These are phyloP conservation scores for Acanthurus leucopareius DNA, from an alignment of 2,797 vertebrate genomes.

Conservation along the genomic window DNA sequence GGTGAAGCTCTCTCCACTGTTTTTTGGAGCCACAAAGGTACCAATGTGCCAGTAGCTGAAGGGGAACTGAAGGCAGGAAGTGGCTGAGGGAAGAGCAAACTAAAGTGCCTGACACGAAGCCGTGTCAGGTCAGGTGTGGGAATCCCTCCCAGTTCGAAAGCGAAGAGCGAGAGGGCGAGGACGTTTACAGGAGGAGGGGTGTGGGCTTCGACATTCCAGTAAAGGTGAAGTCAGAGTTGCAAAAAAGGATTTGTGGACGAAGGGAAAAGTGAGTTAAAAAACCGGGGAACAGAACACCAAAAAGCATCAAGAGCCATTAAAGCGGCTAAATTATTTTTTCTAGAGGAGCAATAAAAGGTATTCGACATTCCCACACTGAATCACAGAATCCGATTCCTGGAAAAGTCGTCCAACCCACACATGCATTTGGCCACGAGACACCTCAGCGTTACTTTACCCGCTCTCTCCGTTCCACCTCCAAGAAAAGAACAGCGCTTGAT, in stretches of 20 bases:
- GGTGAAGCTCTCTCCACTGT: conserved; percentile 44
- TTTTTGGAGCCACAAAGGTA: conserved; percentile 47
- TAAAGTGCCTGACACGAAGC: conserved; percentile 44
- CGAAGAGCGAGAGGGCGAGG: conserved; percentile 22
- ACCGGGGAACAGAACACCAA: conserved; percentile 31
- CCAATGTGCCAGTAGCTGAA: conserved; percentile 34
- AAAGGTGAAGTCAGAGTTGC: conserved; percentile 63
- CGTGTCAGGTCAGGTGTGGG: conserved; percentile 67
- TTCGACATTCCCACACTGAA: conserved; percentile 61
- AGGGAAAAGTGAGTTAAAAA: conserved; percentile 28
- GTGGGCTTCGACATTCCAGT: conserved; percentile 55
- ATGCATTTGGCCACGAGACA: conserved; percentile 45
- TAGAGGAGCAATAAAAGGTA: conserved; percentile 66
- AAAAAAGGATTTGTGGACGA: conserved; percentile 47
- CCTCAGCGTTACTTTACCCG: conserved; percentile 34
- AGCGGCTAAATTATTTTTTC: conserved; percentile 59
- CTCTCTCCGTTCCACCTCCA: conserved; percentile 51
- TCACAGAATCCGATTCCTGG: conserved; percentile 59
- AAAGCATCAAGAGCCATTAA: conserved; percentile 60
- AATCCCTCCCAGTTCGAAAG: conserved; percentile 49
- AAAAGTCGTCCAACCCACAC: conserved; percentile 57
- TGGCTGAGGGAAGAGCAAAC: conserved; percentile 35
- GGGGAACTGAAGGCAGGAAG: conserved; percentile 41
- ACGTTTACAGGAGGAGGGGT: conserved; percentile 27
- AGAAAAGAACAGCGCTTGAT: conserved; percentile 43